Conservation (phyloP, 2,797 vertebrate species). For the Sebastes matsubarae region DNA sequence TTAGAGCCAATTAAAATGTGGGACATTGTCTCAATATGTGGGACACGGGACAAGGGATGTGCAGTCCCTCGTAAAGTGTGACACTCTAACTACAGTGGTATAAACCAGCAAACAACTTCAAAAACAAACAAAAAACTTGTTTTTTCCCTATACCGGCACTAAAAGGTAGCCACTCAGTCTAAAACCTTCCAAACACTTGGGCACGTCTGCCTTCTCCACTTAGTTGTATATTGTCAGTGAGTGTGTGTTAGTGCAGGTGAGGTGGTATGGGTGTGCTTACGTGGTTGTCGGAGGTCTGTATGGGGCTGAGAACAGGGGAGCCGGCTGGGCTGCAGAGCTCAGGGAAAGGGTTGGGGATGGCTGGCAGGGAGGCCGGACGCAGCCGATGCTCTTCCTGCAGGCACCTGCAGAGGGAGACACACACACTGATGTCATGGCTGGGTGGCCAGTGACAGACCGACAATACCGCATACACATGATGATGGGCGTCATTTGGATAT, state of each 20-base stretch:
- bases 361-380: slow-evolving; percentile 93
- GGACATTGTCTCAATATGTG: too few relatives aligned
- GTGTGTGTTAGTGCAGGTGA: background rate
- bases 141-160: background rate
- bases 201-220: background rate
- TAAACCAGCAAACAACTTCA: background rate
- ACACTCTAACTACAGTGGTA: background rate
- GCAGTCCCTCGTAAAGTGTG: too few relatives aligned
- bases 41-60: too few relatives aligned
- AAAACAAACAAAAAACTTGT: background rate
- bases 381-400: slow-evolving; percentile 92
- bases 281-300: slow-evolving; percentile 82
- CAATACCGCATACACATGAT: background rate
- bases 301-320: slow-evolving; percentile 86
- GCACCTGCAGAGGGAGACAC: slow-evolving; percentile 84
- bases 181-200: background rate
- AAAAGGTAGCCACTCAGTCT: background rate
- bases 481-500: background rate
- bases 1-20: too few relatives aligned
- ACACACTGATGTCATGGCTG: slow-evolving; percentile 12
- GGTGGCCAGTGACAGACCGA: background rate
- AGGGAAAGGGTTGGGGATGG: slow-evolving; percentile 97
- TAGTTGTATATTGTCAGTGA: background rate
- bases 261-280: slow-evolving; percentile 57
- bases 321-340: slow-evolving; percentile 91